Evolutionary conservation across 1,140 invertebrate species (phyloP), one percentile per base, ranked within the genome.

Genomic region (Pogonus chalceus): DNA sequence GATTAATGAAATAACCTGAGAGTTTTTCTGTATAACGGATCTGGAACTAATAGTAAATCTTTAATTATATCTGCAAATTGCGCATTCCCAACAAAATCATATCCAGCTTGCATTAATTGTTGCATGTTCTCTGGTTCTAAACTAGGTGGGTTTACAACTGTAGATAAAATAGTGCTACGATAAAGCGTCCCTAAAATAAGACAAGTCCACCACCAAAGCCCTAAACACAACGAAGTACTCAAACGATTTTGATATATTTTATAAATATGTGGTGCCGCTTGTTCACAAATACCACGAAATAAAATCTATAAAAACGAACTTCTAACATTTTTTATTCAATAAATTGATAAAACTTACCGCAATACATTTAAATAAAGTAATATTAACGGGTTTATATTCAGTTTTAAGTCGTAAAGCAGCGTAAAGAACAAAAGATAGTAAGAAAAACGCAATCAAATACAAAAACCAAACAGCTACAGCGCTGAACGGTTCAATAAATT

Each of bases 401-500:
- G 18, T 43, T 43, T 43, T 18, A 18, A 43, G 9, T 43, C 4
- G 7, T 18, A 43, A 43, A 43, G 37, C 37, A 12, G 37, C 18
- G 18, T 12, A 43, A 4, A 43, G 18, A 4, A 43, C 7, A 43
- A 43, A 12, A 12, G 37, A 12, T 12, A 43, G 18, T 18, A 43
- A 43, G 9, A 43, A 3, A 43, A 43, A 43, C 18, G 18, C 18
- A 4, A 43, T 12, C 4, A 3, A 7, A 43, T 43, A 43, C 37
- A 43, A 43, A 4, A 16, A 12, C 37, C 37, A 43, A 18, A 43
- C 37, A 4, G 18, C 7, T 3, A 43, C 18, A 7, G 37, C 37
- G 18, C 3, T 43, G 18, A 43, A 43, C 18, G 37, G 37, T 43
- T 43, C 37, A 9, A 43, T 43, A 43, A 43, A 43, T 43, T 43